These are phyloP conservation scores for Drosophila pseudoobscura DNA, from an alignment of 1,140 invertebrate species.

Conservation along the genomic window DNA sequence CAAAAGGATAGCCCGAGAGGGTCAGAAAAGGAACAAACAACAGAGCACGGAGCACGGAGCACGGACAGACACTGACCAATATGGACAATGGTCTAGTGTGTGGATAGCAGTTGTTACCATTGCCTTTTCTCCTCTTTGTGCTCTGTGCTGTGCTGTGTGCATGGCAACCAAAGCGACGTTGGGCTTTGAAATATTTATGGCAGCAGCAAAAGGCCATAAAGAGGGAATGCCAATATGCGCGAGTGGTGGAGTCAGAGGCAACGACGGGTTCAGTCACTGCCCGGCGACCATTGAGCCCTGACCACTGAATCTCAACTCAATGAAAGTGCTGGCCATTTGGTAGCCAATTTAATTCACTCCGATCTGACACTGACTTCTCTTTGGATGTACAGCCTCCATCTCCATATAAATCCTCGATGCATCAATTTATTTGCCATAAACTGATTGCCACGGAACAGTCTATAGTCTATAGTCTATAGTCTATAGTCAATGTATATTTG, in stretches of 20 bases:
- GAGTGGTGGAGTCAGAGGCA: conserved; percentile 6
- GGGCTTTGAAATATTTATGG: conserved; percentile 49
- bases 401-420: conserved; percentile 2
- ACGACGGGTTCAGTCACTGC: no score
- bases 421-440: conserved; percentile 43
- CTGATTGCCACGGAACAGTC: conserved; percentile 36
- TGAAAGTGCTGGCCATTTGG: conserved; percentile 38
- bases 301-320: conserved; percentile 32
- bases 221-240: conserved; percentile 41
- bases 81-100: conserved; percentile 33
- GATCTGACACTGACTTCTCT: not conserved
- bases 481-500: conserved; percentile 23
- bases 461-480: conserved; percentile 8
- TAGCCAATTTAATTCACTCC: conserved; percentile 49
- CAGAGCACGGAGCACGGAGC: not conserved
- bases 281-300: not conserved
- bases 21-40: not conserved
- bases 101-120: conserved; percentile 36
- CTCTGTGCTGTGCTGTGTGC: not conserved
- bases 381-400: no score
- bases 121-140: conserved; percentile 3
- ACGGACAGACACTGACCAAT: conserved; percentile 33
- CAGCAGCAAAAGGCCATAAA: conserved; percentile 50
- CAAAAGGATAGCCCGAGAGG: not conserved
- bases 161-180: conserved; percentile 31